These are phyloP conservation scores for Lepidurus arcticus DNA, from an alignment of 1,140 invertebrate genomes.

Conservation along the genomic window DNA sequence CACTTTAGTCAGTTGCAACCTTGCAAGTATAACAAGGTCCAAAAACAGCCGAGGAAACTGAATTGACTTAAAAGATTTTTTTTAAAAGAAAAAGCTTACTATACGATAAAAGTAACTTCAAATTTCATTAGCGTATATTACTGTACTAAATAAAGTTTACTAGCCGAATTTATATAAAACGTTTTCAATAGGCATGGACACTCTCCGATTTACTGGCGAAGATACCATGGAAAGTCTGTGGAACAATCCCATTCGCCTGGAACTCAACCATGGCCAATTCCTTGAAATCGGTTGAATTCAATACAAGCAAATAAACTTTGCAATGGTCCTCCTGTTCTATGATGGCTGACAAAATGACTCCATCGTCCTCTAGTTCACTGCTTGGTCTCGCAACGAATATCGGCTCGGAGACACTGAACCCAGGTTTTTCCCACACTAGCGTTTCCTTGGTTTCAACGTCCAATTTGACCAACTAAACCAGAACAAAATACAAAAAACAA, in stretches of 20 bases:
- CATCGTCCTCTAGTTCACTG: slow-evolving; percentile 44
- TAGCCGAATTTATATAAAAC: neutral
- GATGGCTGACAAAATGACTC: slow-evolving; percentile 42
- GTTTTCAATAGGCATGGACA: slow-evolving; percentile 31
- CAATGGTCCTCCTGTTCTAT: slow-evolving; percentile 39
- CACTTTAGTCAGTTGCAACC: too few species aligned
- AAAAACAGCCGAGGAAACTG: too few species aligned
- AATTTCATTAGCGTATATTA: too few species aligned
- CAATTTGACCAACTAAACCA: slow-evolving; percentile 40
- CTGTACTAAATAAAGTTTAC: neutral
- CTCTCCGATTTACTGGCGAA: slow-evolving; percentile 26
- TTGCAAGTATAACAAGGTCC: too few species aligned
- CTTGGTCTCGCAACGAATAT: slow-evolving; percentile 42
- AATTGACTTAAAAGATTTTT: too few species aligned
- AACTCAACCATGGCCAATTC: slow-evolving; percentile 41
- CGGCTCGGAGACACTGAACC: slow-evolving; percentile 41
- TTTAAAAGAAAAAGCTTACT: too few species aligned
- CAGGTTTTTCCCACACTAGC: slow-evolving; percentile 38
- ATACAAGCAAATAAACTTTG: slow-evolving; percentile 41
- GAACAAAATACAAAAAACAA: slow-evolving; percentile 22
- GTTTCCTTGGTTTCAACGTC: slow-evolving; percentile 37
- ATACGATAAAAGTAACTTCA: too few species aligned
- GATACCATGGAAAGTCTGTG: slow-evolving; percentile 42
- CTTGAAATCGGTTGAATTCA: slow-evolving; percentile 42
- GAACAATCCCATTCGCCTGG: slow-evolving; percentile 39